These are phyloP conservation scores for Coccyzus lansbergi DNA, from an alignment of 2,797 vertebrate species.

Conservation along the genomic window DNA sequence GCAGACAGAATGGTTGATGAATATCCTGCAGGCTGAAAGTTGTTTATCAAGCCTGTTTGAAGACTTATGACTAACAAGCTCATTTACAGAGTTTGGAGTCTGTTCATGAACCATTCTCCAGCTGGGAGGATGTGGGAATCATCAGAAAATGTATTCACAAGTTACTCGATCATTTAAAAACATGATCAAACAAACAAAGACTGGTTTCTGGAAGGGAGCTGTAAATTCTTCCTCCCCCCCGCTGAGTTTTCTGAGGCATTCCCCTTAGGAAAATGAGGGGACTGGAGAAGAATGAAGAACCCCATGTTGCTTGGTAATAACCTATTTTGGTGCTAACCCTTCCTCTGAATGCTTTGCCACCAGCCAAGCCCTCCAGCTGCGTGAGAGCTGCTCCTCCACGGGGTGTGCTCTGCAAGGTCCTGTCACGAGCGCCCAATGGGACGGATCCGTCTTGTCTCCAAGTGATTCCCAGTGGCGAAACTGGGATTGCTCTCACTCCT, in stretches of 20 bases:
- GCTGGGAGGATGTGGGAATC: constrained; percentile 74
- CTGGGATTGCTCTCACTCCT: background rate
- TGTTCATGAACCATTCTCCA: constrained; percentile 57
- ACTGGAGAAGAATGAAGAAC: constrained; percentile 41
- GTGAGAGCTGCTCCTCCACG: background rate
- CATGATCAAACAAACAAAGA: constrained; percentile 59
- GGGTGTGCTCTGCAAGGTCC: background rate
- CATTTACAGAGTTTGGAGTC: constrained; percentile 63
- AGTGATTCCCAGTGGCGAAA: background rate
- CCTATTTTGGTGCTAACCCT: constrained; percentile 36
- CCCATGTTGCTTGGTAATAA: background rate
- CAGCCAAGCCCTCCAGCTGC: background rate
- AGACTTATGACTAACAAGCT: constrained; percentile 71
- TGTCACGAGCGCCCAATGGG: fast-evolving
- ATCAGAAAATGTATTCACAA: constrained; percentile 72
- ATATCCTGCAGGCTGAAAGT: constrained; percentile 66
- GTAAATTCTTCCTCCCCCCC: constrained; percentile 28
- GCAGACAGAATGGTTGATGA: constrained; percentile 64
- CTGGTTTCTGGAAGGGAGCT: constrained; percentile 53
- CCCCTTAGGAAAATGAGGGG: background rate
- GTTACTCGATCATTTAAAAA: constrained; percentile 67
- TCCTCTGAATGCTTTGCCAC: background rate
- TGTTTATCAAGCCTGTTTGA: constrained; percentile 71
- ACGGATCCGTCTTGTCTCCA: fast-evolving
- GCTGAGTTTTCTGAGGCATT: constrained; percentile 39